Conservation (phyloP, 2,888 invertebrate genomes). For the Atrina japonica region DNA sequence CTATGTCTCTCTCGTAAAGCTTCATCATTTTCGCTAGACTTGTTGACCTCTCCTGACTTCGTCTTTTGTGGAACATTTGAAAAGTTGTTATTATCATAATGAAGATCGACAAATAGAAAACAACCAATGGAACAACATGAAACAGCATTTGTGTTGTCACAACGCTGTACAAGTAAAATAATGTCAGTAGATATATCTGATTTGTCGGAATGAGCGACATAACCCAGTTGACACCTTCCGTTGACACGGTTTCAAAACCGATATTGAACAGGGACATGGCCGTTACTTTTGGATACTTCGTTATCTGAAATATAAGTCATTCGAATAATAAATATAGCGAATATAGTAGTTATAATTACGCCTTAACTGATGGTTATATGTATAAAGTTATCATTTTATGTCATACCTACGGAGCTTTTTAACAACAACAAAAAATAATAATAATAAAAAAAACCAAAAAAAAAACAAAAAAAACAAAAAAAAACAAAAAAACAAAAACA, state of each 20-base stretch:
- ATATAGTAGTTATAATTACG: too few species aligned
- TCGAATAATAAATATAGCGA: too few species aligned
- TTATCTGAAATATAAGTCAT: slow-evolving; percentile 58
- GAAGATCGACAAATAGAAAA: slow-evolving; percentile 89
- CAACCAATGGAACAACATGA: slow-evolving; percentile 87
- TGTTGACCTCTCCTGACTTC: too few species aligned
- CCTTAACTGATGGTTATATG: too few species aligned
- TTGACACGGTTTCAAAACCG: slow-evolving; percentile 73
- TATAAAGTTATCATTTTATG: too few species aligned
- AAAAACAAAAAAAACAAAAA: too few species aligned
- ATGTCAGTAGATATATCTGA: slow-evolving; percentile 85
- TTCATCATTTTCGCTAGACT: too few species aligned
- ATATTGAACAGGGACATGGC: slow-evolving; percentile 62
- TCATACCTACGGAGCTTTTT: not conserved
- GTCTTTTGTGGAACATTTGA: slow-evolving; percentile 82
- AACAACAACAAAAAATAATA: too few species aligned
- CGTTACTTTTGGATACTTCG: slow-evolving; percentile 70
- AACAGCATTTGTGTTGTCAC: slow-evolving; percentile 87
- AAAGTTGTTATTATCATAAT: slow-evolving; percentile 91
- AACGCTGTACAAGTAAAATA: slow-evolving; percentile 87
- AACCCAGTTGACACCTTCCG: slow-evolving; percentile 72
- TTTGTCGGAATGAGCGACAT: slow-evolving; percentile 74
- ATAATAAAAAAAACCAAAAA: too few species aligned
- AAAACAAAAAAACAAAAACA: too few species aligned
- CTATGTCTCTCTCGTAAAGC: too few species aligned